Percentiles rank a stretch among this genome's conserved stretches.
Conservation (phyloP, 2,888 invertebrate genomes). For the Andrena minutula region DNA sequence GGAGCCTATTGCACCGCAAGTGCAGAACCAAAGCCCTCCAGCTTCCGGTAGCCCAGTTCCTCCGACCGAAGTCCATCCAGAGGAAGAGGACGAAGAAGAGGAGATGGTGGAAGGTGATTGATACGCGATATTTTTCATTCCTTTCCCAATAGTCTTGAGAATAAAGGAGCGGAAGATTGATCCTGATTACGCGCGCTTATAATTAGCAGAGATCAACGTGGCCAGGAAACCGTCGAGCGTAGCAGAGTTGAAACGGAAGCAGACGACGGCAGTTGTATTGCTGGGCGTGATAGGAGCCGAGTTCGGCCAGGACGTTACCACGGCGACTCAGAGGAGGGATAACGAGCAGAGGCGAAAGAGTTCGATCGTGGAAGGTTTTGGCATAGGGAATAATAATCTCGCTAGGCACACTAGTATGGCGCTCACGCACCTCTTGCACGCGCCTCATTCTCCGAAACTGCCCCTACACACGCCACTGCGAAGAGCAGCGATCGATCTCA, state of each 20-base stretch:
- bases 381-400: slow-evolving; percentile 94
- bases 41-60: slow-evolving; percentile 83
- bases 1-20: slow-evolving; percentile 91
- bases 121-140: background rate
- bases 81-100: slow-evolving; percentile 94
- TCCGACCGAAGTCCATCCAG: slow-evolving; percentile 85
- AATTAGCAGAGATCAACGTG: slow-evolving; percentile 82
- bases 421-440: slow-evolving; percentile 95
- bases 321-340: slow-evolving; percentile 88
- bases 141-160: background rate
- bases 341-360: slow-evolving; percentile 90
- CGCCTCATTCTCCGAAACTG: slow-evolving; percentile 93
- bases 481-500: slow-evolving; percentile 97
- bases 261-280: slow-evolving; percentile 98
- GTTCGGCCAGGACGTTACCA: slow-evolving; percentile 97
- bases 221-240: slow-evolving; percentile 94
- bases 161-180: background rate
- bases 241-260: slow-evolving; percentile 95
- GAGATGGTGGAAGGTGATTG: slow-evolving; percentile 90
- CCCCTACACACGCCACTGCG: slow-evolving; percentile 97
- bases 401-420: slow-evolving; percentile 97
- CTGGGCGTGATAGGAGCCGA: slow-evolving; percentile 99
- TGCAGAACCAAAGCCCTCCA: slow-evolving; percentile 84
- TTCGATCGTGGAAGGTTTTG: slow-evolving; percentile 95
- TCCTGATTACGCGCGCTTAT: slow-evolving; percentile 20